Evolutionary conservation across 2,113 vertebrate species (phyloP), one percentile per base, ranked within the genome.

Genomic region (Galemys pyrenaicus): DNA sequence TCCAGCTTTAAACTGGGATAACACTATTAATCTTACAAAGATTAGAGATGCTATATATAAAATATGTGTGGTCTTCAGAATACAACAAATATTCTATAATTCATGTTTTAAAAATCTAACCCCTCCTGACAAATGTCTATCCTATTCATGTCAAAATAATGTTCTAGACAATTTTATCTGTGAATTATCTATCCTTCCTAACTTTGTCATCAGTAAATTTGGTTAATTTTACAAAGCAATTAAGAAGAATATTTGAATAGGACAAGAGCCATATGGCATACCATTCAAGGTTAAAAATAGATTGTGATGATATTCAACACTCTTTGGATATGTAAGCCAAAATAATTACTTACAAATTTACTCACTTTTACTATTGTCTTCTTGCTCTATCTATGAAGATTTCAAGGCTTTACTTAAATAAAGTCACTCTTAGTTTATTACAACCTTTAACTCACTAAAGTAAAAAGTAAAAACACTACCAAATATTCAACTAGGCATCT

Each of bases 341-440:
- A 88, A 85, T 41, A 92, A 81, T 67, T 62, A 64, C 30, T 46
- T 11, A 82, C 32, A 65, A 74, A 73, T 89, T 89, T 37, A 71
- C 35, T 81, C 85, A 85, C 44, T 17, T 81, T 56, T 37, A 56
- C 20, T 46, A 19, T 62, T 16, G 62, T 35, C 41, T 67, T 79
- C 37, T 54, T 79, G 73, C 30, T 91, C 28, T 8, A 85, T 6
- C 9, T 16, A 58, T 17, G 24, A 89, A 80, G 32, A 85, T 51
- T 37, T 64, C 73, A 93, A 70, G 35, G 71, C 19, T 75, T 88
- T 51, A 54, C 58, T 75, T 95, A 87, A 77, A 44, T 74, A 35
- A 91, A 94, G 37, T 46, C 41, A 64, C 70, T 93, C 12, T 80
- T 73, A 79, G 32, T 81, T 86, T 75, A 83, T 19, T 78, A 39